These are phyloP conservation scores for Panthera leo DNA, from an alignment of 2,113 vertebrate species.

Conservation along the genomic window DNA sequence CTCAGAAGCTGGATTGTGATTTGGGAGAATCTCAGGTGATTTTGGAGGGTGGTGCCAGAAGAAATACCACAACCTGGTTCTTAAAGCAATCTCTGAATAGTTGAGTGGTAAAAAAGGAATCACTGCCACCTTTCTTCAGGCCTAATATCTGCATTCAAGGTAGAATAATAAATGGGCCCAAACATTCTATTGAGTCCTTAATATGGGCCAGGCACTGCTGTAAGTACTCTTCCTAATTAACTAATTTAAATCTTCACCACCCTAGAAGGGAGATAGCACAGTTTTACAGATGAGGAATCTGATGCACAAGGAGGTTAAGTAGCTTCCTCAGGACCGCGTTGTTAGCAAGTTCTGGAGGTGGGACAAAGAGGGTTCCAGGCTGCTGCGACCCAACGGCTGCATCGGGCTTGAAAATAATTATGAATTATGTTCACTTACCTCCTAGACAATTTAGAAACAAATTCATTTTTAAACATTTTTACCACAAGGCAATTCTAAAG, in stretches of 20 bases:
- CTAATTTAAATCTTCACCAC: neutral
- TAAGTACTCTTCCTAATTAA: neutral
- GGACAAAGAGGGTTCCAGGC: too few relatives aligned
- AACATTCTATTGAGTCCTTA: neutral
- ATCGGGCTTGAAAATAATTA: neutral
- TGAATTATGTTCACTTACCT: neutral
- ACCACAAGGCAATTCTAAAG: neutral
- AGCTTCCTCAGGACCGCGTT: neutral
- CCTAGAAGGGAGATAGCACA: neutral
- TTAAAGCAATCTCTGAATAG: neutral
- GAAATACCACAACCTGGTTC: neutral
- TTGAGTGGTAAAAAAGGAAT: neutral
- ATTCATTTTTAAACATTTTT: constrained; percentile 26
- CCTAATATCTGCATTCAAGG: neutral
- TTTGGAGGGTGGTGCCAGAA: neutral
- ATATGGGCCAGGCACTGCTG: neutral
- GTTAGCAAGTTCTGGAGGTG: neutral
- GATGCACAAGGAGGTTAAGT: neutral
- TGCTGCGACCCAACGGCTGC: fast-evolving
- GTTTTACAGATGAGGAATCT: neutral
- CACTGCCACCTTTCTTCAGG: neutral
- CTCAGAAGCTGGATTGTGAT: neutral
- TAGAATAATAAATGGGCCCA: neutral
- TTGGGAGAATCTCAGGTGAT: neutral
- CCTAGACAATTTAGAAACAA: neutral